phyloP scores from a whole-genome alignment of 2,797 vertebrate genomes.

The Prionace glauca region DNA sequence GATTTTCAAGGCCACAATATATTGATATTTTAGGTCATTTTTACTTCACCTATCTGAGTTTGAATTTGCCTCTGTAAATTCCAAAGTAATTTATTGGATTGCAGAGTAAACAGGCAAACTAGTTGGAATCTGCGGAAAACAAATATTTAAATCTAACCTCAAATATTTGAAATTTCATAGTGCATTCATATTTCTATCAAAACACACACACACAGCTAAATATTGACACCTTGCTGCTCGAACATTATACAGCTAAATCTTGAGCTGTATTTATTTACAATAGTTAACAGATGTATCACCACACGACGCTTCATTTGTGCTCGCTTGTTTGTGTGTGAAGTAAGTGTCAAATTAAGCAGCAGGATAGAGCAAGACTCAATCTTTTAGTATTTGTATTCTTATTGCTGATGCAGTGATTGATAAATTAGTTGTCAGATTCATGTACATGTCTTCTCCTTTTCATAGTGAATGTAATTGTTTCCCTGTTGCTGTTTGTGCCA shows the following conservation, averaged over 20 bases:
- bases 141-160: conserved; percentile 66
- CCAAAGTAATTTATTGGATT: conserved; percentile 59
- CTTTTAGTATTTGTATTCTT: background rate
- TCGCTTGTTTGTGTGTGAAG: conserved; percentile 42
- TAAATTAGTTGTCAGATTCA: background rate
- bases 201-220: conserved; percentile 70
- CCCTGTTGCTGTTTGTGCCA: background rate
- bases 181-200: conserved; percentile 71
- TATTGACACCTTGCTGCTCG: conserved; percentile 64
- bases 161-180: conserved; percentile 75
- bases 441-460: background rate
- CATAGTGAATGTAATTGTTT: background rate
- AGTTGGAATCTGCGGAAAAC: conserved; percentile 60
- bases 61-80: conserved; percentile 44
- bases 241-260: conserved; percentile 51
- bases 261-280: conserved; percentile 57
- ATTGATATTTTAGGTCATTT: conserved; percentile 30
- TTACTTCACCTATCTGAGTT: background rate
- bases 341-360: background rate
- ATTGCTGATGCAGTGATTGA: background rate
- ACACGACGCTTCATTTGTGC: conserved; percentile 41
- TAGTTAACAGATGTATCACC: conserved; percentile 52
- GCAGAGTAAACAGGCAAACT: conserved; percentile 62
- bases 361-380: background rate
- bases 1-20: background rate